Conservation (phyloP, 2,113 vertebrate genomes). For the Poeciliopsis prolifica region DNA sequence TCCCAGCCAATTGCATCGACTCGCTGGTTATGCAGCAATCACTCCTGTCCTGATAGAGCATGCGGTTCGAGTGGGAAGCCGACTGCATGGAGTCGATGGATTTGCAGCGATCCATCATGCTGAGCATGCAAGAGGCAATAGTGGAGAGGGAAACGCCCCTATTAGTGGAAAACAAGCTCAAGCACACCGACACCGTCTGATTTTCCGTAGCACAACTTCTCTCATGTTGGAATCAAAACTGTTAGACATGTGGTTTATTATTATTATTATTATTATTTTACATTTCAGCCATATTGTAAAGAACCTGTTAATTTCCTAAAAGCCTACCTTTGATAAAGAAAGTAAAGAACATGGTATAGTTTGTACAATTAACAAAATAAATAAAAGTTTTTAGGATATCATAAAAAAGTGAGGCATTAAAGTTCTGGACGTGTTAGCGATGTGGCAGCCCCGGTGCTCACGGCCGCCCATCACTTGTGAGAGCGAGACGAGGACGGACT, state of each 20-base stretch:
- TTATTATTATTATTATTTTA: no score
- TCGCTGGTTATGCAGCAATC: not conserved
- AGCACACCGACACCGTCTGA: not conserved
- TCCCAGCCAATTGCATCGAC: not conserved
- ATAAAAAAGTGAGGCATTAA: not conserved
- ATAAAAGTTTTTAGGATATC: no score
- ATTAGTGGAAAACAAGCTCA: no score
- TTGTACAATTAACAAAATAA: not conserved
- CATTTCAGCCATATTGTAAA: no score
- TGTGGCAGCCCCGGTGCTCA: not conserved
- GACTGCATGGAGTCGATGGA: not conserved
- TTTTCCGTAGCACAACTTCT: not conserved
- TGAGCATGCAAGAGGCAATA: no score
- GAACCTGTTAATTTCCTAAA: no score
- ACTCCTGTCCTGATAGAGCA: not conserved
- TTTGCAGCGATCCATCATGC: not conserved
- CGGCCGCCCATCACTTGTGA: slow-evolving; percentile 7
- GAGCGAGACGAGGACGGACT: slow-evolving; percentile 4
- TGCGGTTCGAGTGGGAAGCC: not conserved
- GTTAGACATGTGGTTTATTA: no score
- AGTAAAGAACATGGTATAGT: no score
- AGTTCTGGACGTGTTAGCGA: not conserved
- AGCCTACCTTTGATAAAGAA: no score
- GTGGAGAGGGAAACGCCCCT: no score
- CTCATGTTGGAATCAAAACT: no score